A percentile compares a stretch with the other conserved stretches of the same genome.
These are phyloP conservation scores for Grapholita molesta DNA, from an alignment of 1,140 invertebrate species.

Conservation along the genomic window DNA sequence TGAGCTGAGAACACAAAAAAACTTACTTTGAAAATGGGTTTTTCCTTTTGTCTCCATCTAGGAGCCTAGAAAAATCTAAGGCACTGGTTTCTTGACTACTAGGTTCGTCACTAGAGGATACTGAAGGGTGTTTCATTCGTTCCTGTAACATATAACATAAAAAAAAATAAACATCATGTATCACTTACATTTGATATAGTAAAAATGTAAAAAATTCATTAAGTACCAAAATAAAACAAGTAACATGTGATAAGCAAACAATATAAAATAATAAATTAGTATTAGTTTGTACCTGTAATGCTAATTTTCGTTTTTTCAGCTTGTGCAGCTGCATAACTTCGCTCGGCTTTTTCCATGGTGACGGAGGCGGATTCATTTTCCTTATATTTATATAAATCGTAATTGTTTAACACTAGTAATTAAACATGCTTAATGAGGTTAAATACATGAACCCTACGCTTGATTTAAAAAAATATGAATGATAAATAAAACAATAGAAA, in stretches of 20 bases:
- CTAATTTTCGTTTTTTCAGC: slow-evolving; percentile 83
- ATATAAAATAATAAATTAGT: slow-evolving; percentile 36
- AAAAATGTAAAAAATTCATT: too few species aligned
- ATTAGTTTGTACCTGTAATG: slow-evolving; percentile 81
- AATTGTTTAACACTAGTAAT: slow-evolving; percentile 1
- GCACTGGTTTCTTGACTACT: slow-evolving; percentile 39
- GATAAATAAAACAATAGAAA: slow-evolving; percentile 7
- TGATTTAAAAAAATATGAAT: background rate
- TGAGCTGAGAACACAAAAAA: background rate
- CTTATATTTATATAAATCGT: slow-evolving; percentile 10
- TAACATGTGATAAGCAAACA: slow-evolving; percentile 20
- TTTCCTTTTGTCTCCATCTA: slow-evolving; percentile 82
- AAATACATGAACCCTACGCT: background rate
- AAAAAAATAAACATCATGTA: slow-evolving; percentile 4
- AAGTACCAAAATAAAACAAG: background rate
- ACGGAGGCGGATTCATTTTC: slow-evolving; percentile 56
- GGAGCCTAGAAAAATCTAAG: slow-evolving; percentile 68
- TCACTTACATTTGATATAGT: background rate
- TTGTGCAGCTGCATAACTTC: slow-evolving; percentile 84
- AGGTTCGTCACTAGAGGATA: slow-evolving; percentile 42
- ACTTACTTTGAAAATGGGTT: slow-evolving; percentile 86
- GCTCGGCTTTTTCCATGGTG: slow-evolving; percentile 74
- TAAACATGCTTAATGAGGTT: background rate
- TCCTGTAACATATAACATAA: slow-evolving; percentile 43
- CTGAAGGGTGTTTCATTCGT: slow-evolving; percentile 67